Evolutionary conservation across 2,113 vertebrate species (phyloP).

Genomic region (Elgaria multicarinata): DNA sequence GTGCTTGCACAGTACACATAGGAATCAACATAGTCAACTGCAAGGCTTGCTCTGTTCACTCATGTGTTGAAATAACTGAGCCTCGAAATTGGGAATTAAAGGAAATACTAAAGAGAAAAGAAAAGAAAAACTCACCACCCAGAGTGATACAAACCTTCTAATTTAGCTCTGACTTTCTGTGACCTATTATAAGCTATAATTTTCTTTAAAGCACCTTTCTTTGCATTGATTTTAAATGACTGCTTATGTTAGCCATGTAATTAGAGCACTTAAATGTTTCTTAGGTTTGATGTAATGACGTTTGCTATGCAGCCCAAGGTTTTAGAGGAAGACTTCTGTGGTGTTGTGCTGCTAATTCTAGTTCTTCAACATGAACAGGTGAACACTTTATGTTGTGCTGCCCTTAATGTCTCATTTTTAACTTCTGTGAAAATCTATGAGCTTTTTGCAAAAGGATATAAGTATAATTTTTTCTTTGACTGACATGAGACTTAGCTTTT

Average conservation of each 20-base stretch:
- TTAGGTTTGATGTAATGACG: not conserved
- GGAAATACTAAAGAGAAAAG: not conserved
- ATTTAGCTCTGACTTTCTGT: not conserved
- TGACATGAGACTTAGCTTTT: not conserved
- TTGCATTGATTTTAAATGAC: slow-evolving; percentile 2
- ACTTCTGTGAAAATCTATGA: not conserved
- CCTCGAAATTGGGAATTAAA: not conserved
- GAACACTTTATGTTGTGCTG: not conserved
- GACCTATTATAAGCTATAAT: slow-evolving; percentile 11
- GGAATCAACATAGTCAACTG: not conserved
- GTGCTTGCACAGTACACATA: not conserved
- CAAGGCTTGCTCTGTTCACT: not conserved
- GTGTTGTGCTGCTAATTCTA: slow-evolving; percentile 3
- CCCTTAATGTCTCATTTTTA: not conserved
- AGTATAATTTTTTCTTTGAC: not conserved
- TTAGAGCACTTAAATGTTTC: slow-evolving; percentile 9
- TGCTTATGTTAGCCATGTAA: slow-evolving; percentile 11
- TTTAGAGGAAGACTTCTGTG: not conserved
- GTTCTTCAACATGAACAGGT: slow-evolving; percentile 10
- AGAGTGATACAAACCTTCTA: not conserved
- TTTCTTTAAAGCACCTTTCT: not conserved
- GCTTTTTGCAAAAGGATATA: accelerated
- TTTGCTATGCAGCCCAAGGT: not conserved
- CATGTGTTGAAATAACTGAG: not conserved
- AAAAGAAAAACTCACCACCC: not conserved